Evolutionary conservation across 2,797 vertebrate species (phyloP).

Genomic region (Leuciscus waleckii): DNA sequence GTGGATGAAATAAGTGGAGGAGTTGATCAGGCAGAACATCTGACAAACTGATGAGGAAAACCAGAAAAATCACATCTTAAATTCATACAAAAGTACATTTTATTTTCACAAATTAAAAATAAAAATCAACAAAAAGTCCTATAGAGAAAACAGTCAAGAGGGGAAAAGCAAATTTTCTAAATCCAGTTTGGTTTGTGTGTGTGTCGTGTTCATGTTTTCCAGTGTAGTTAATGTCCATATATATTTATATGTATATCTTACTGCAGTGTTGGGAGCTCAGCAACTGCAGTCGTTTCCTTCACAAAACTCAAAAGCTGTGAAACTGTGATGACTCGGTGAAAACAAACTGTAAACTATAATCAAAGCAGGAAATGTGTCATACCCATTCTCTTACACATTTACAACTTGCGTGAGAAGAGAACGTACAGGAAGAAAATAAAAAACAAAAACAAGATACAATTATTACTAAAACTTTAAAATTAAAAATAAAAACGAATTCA

Average conservation of each 20-base stretch:
- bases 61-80: conserved; percentile 7
- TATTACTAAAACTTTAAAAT: background rate
- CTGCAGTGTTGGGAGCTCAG: background rate
- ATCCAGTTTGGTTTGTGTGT: conserved; percentile 66
- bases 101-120: conserved; percentile 84
- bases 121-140: conserved; percentile 78
- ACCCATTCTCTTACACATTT: conserved; percentile 30
- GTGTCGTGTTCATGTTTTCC: conserved; percentile 46
- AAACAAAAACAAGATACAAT: too few species aligned
- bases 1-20: background rate
- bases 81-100: conserved; percentile 82
- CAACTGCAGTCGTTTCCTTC: conserved; percentile 44
- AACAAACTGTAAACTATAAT: conserved; percentile 43
- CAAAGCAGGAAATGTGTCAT: conserved; percentile 24
- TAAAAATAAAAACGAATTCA: background rate
- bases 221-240: conserved; percentile 49
- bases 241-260: background rate
- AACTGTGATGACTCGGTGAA: background rate
- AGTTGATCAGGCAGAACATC: background rate
- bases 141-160: conserved; percentile 74
- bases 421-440: background rate
- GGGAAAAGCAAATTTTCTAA: conserved; percentile 54
- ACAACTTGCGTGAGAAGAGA: conserved; percentile 41
- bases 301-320: conserved; percentile 39
- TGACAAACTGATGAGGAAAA: background rate